phyloP scores from a whole-genome alignment of 2,113 vertebrate species.

The Cyrtonyx montezumae region DNA sequence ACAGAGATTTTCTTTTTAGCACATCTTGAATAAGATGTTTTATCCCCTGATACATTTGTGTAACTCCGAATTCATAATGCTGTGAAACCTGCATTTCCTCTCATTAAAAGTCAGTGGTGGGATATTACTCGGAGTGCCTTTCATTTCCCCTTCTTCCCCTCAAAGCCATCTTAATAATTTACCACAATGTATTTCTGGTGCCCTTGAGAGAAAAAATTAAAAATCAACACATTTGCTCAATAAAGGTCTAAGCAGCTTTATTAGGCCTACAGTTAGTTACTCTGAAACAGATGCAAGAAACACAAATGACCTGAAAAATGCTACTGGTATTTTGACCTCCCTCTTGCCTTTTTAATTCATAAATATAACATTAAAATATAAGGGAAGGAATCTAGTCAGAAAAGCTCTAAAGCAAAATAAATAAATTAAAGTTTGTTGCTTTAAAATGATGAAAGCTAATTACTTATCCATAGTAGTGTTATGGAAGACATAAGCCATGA shows the following conservation, averaged over 20 bases:
- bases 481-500: not conserved
- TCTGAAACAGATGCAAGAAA: not conserved
- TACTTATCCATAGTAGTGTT: not conserved
- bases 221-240: not conserved
- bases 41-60: not conserved
- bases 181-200: not conserved
- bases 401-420: not conserved
- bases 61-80: not conserved
- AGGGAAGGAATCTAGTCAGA: not conserved
- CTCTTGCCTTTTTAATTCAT: not conserved
- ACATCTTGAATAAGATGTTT: not conserved
- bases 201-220: not conserved
- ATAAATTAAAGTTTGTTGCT: not conserved
- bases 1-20: not conserved
- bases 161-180: not conserved
- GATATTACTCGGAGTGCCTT: not conserved
- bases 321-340: not conserved
- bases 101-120: not conserved
- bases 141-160: not conserved
- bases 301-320: not conserved
- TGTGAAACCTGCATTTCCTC: not conserved
- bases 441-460: conserved; percentile 19
- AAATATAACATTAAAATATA: not conserved
- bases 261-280: not conserved
- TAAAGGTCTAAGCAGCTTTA: not conserved